These are phyloP conservation scores for Adelosebastes latens DNA, from an alignment of 2,797 vertebrate genomes.

Conservation along the genomic window DNA sequence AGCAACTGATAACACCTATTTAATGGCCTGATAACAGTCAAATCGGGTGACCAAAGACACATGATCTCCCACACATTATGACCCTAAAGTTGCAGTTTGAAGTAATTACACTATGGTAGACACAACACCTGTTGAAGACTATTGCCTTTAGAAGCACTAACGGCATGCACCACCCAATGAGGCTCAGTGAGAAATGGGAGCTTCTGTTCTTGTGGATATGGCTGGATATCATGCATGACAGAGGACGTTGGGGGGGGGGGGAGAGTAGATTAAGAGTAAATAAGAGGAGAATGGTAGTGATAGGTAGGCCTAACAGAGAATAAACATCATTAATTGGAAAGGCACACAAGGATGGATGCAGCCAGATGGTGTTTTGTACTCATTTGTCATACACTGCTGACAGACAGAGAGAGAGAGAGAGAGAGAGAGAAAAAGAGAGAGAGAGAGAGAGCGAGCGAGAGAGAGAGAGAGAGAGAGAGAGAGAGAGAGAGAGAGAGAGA, in stretches of 20 bases:
- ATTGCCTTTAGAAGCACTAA: neutral
- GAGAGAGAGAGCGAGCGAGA: conserved; percentile 48
- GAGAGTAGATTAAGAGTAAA: conserved; percentile 67
- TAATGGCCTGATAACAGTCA: too few relatives aligned
- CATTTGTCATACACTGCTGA: conserved; percentile 82
- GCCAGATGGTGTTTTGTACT: conserved; percentile 85
- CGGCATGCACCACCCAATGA: neutral
- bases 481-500: conserved; percentile 47
- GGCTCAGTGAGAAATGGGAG: conserved; percentile 12
- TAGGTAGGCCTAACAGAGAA: conserved; percentile 72
- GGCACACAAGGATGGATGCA: conserved; percentile 75
- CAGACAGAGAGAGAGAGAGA: conserved; percentile 56
- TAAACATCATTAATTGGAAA: conserved; percentile 81
- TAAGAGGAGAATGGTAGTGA: conserved; percentile 66
- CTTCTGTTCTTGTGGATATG: conserved; percentile 12
- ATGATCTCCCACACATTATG: neutral
- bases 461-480: conserved; percentile 47
- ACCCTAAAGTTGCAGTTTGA: neutral
- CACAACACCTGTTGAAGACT: neutral
- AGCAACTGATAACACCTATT: too few relatives aligned
- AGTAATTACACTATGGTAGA: neutral
- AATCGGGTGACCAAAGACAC: too few relatives aligned
- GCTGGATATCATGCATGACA: conserved; percentile 45
- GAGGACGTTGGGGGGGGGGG: conserved; percentile 4
- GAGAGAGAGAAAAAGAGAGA: conserved; percentile 43